These are phyloP conservation scores for Dissostichus mawsoni DNA, from an alignment of 2,113 vertebrate species.

Conservation along the genomic window DNA sequence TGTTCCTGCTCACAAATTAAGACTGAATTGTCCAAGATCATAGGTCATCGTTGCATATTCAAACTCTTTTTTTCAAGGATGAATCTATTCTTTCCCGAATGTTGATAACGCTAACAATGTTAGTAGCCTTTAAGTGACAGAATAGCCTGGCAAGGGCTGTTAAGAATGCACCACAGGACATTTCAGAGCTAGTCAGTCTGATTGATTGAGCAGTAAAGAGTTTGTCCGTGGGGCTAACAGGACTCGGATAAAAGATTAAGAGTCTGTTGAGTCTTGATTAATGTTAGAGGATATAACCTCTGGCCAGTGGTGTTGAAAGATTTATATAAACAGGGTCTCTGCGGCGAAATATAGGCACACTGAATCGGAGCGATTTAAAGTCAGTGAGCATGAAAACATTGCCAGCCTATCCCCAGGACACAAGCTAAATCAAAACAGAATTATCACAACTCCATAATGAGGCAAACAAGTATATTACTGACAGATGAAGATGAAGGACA, in stretches of 20 bases:
- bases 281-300: constrained; percentile 67
- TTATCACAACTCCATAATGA: constrained; percentile 49
- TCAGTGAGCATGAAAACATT: constrained; percentile 45
- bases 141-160: constrained; percentile 43
- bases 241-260: constrained; percentile 73
- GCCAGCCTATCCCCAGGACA: constrained; percentile 47
- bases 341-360: constrained; percentile 39
- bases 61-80: constrained; percentile 1
- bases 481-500: constrained; percentile 32
- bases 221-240: constrained; percentile 71
- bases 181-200: constrained; percentile 73
- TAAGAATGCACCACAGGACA: constrained; percentile 57
- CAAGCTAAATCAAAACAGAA: constrained; percentile 44
- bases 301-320: constrained; percentile 64
- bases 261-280: constrained; percentile 76
- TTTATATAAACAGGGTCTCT: constrained; percentile 64
- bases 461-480: constrained; percentile 52
- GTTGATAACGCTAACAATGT: constrained; percentile 44
- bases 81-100: constrained; percentile 10
- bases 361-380: constrained; percentile 46
- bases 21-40: constrained; percentile 19
- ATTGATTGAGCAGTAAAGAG: constrained; percentile 79
- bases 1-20: constrained; percentile 40
- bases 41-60: constrained; percentile 16
- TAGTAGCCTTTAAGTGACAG: constrained; percentile 36